Evolutionary conservation across 2,797 vertebrate species (phyloP).

Genomic region (Staurois parvus): DNA sequence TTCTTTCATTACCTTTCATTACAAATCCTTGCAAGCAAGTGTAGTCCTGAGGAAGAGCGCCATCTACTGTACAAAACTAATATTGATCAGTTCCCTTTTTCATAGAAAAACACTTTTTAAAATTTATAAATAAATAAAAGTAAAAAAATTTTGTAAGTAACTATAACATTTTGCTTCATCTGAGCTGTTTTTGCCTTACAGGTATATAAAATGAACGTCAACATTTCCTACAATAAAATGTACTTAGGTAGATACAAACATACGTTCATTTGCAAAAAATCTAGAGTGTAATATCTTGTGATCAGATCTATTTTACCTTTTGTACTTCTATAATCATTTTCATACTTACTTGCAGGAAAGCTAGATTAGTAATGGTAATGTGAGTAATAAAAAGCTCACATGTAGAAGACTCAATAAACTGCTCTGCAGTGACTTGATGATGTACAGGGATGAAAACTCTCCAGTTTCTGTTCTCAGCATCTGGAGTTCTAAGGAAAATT

Average conservation of each 20-base stretch:
- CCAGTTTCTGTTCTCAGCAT: not conserved
- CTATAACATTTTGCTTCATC: too few relatives aligned
- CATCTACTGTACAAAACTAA: conserved; percentile 25
- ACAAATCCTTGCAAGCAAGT: not conserved
- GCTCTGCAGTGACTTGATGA: not conserved
- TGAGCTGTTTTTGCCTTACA: not conserved
- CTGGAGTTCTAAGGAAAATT: not conserved
- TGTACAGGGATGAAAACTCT: not conserved
- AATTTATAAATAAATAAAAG: too few relatives aligned
- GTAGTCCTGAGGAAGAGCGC: conserved; percentile 27
- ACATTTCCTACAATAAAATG: not conserved
- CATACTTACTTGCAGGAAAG: not conserved
- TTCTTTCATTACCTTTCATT: not conserved
- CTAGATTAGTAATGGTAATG: too few relatives aligned
- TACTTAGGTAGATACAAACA: not conserved
- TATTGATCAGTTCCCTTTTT: not conserved
- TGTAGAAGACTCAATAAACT: not conserved
- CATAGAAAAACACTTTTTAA: too few relatives aligned
- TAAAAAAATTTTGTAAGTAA: too few relatives aligned
- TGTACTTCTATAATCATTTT: not conserved
- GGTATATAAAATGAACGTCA: too few relatives aligned
- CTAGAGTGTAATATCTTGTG: not conserved
- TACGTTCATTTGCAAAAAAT: not conserved
- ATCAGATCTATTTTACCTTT: too few relatives aligned
- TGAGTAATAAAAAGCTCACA: too few relatives aligned